Evolutionary conservation across 2,888 invertebrate genomes (phyloP).

Genomic region (Tachina fera): DNA sequence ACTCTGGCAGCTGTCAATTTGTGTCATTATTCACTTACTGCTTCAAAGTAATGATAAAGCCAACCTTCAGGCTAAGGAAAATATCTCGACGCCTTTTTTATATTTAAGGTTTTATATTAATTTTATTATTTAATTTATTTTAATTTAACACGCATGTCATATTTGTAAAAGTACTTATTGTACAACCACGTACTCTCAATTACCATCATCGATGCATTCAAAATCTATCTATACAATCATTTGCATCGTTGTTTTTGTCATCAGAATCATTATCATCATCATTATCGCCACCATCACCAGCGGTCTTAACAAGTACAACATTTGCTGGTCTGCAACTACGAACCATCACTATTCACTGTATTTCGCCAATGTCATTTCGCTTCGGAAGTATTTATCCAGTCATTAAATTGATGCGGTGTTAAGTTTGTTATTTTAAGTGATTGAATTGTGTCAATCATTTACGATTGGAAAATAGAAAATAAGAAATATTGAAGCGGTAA

Average conservation of each 20-base stretch:
- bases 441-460: conserved; percentile 69
- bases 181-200: conserved; percentile 62
- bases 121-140: conserved; percentile 40
- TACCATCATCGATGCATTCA: conserved; percentile 58
- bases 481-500: conserved; percentile 32
- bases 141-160: conserved; percentile 61
- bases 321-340: background rate
- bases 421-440: conserved; percentile 64
- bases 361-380: conserved; percentile 45
- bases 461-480: conserved; percentile 29
- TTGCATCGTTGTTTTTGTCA: conserved; percentile 13
- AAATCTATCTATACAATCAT: conserved; percentile 46
- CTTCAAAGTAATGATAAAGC: conserved; percentile 48
- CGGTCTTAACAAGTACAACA: conserved; percentile 15
- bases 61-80: conserved; percentile 55
- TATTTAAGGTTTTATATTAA: conserved; percentile 32
- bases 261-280: conserved; percentile 1
- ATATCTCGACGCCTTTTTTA: conserved; percentile 15
- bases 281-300: conserved; percentile 16
- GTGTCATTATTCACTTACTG: conserved; percentile 73
- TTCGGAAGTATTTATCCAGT: conserved; percentile 70
- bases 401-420: conserved; percentile 67
- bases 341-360: conserved; percentile 39
- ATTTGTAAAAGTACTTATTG: conserved; percentile 19
- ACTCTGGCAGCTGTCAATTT: conserved; percentile 67